Evolutionary conservation across 2,888 invertebrate genomes (phyloP), one percentile per base, ranked within the genome.

Genomic region (Sturmia bella): DNA sequence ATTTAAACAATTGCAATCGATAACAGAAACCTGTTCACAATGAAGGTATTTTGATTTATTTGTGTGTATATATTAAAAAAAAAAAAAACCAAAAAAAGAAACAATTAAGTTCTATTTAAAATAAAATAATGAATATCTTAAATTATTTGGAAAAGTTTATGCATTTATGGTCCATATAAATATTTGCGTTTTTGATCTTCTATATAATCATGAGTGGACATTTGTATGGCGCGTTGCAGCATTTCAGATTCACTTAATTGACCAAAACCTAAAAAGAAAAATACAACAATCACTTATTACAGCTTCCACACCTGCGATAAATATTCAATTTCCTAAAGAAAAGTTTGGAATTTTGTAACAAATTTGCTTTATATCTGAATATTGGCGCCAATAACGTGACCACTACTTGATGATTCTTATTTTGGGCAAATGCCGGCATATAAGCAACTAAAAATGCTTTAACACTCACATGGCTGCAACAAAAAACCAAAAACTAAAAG

Each of bases 121-220:
- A 66, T 57, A 19, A 75, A 57, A 57, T 66, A 57, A 2, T 66
- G 41, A 76, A 75, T 76, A 69, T 45, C 68, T 59, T 69, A 68
- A 37, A 32, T 59, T 24, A 76, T 69, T 61, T 61, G 54, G 52
- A 68, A 76, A 76, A 19, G n/a, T 57, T 63, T 70, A 37, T 50
- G 3, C 17, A 50, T 75, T 85, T 89, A 89, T 85, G 89, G 88
- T 37, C 89, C 87, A 76, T 86, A 86, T 15, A 88, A 85, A 85
- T 86, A 89, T 84, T 90, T 90, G 12, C 90, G 88, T 84, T 90
- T 89, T 69, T 90, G 91, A 85, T 90, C 89, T 75, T 91, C 89
- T 64, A 91, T 89, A 83, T 91, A 91, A 83, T 91, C 91, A 37
- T 89, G 89, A 19, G 91, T 89, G n/a, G 91, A 91, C 87, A 91